Evolutionary conservation across 2,113 vertebrate species (phyloP), one percentile per base, ranked within the genome.

Genomic region (Archilochus colubris): DNA sequence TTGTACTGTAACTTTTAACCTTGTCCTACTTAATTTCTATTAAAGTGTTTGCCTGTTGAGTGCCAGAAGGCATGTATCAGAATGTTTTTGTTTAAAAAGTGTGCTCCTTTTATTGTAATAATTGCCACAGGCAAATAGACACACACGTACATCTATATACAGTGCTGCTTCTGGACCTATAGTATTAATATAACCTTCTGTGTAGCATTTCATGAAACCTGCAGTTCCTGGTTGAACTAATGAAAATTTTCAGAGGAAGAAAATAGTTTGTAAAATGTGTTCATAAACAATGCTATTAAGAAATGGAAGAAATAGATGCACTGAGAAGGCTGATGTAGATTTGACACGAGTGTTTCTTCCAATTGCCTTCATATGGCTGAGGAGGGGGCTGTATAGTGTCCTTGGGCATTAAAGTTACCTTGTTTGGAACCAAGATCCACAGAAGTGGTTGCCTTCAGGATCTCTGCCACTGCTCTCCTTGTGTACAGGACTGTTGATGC

Each of bases 401-500:
- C 67, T 25, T 22, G 58, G 19, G 58, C 24, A 51, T 14, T 4
- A 36, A 43, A 76, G 13, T 86, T 97, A 98, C 98, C 98, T 98
- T 98, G 96, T 33, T 83, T 93, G 0, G 97, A 81, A 27, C 89
- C 96, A 31, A 98, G 97, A 24, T 86, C 94, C 38, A 98, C 75
- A 3, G 93, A 59, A 14, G 96, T 97, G 46, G 95, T 95, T 36
- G 97, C 97, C 12, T 91, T 97, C 80, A 98, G 92, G 91, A 98
- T 97, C 95, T 98, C 98, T 17, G 95, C 76, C 89, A 98, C 96
- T 0, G 96, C 36, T 83, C 86, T 96, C 69, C 98, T 96, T 0
- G 98, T 98, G 70, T 98, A 98, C 30, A 98, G 96, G 90, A 98
- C 85, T 28, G 95, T 97, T 43, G 98, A 97, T 0, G 97, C 97